Evolutionary conservation across 2,888 invertebrate species (phyloP), one percentile per base, ranked within the genome.

Genomic region (Taphrorychus bicolor): DNA sequence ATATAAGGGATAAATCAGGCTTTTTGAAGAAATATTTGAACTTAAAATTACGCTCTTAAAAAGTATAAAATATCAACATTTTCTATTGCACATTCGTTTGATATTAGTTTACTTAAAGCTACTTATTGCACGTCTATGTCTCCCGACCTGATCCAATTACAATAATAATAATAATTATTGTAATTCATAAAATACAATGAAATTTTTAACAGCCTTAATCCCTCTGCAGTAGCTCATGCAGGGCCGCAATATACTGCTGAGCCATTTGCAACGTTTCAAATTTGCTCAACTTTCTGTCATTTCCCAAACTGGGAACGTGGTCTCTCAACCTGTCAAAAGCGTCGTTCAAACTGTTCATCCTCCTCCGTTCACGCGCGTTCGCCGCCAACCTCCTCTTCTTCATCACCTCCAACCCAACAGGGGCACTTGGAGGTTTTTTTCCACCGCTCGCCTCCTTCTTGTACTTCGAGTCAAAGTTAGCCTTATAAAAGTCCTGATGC

Each of bases 211-310:
- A 45, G 32, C 14, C 18, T 73, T 72, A 82, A 74, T 82, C 83
- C 71, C 82, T 76, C 69, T 83, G 79, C 59, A 90, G 81, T 16
- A 90, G 81, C 74, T 91, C 90, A 73, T 87, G 85, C 17, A 91
- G 81, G 2, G 90, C 89, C 0, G 87, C 82, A 61, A 91, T 91
- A 77, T 91, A 91, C 1, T 88, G 89, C 77, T 91, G 91, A 0
- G 91, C 91, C 91, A 91, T 91, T 81, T 91, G 91, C 45, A 91
- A 81, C 40, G 91, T 91, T 81, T 91, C 91, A 76, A 88, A 91
- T 80, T 91, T 91, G 68, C 90, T 90, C 68, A 91, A 82, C 79
- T 90, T 89, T 75, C 89, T 84, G 76, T 91, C 89, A 73, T 88
- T 88, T 2, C 89, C 89, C 42, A 90, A 82, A 3, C 88, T 87